Base-by-base conservation (phyloP, 2,888 invertebrate genomes). In the Drosophila pegasa region DNA sequence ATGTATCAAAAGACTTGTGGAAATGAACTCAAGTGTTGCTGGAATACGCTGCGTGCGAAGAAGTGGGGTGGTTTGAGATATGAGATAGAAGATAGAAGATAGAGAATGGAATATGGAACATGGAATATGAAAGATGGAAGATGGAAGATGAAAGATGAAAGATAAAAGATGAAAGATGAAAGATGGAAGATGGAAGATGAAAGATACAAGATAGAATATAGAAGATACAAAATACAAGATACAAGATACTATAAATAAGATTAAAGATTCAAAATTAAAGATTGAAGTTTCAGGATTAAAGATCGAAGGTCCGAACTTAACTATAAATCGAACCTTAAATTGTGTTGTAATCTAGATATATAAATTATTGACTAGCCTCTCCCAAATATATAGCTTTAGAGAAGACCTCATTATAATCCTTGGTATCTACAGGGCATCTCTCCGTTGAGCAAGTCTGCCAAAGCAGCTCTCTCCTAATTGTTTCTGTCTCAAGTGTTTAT, bases 401-500 rank as follows among this genome's bases (percentile, higher is more conserved):
- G 14, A 22, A 37, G 16, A n/a, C 1, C 9, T 25, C 9, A 25
- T 4, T 4, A 12, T n/a, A n/a, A n/a, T n/a, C n/a, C n/a, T n/a
- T 22, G 2, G 0, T 10, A 9, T 43, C 5, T 25, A 10, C 14
- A 33, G 57, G 35, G 54, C 31, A 56, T 37, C 22, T 31, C 1
- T 1, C 1, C 16, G 41, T 16, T 38, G 8, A 16, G 4, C 31
- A 27, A 27, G 1, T 12, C 22, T 6, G 3, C 6, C 6, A 1
- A 4, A n/a, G 4, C 25, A 29, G 29, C 18, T n/a, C 7, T 18
- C 9, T 20, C 6, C n/a, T 8, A 22, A 60, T 55, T 48, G 48
- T 55, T n/a, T 22, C 54, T 8, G 43, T 54, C 25, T 75, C 67
- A 75, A 75, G 74, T 75, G 62, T 45, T 71, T 54, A 60, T 59